Conservation (phyloP, 1,140 invertebrate genomes). For the Drosophila ogumai region DNA sequence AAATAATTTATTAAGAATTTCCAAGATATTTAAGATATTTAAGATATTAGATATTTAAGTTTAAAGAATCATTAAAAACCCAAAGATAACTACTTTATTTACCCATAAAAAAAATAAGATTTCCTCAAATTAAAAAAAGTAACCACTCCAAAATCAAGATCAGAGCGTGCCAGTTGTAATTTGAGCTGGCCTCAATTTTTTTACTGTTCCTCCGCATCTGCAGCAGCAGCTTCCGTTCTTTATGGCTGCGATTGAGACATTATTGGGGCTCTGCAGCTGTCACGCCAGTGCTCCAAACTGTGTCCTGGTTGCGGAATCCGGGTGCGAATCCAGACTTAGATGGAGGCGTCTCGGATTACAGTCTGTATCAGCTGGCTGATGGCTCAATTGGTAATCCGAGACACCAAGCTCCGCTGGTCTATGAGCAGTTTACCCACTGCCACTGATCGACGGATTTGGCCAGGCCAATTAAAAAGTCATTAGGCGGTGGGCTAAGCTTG, state of each 20-base stretch:
- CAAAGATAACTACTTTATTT: not conserved
- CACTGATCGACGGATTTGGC: conserved; percentile 8
- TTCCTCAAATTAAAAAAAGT: conserved; percentile 8
- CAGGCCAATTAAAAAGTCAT: conserved; percentile 78
- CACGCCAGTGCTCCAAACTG: conserved; percentile 1
- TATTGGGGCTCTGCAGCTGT: conserved; percentile 38
- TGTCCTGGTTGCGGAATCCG: conserved; percentile 1
- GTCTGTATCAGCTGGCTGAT: conserved; percentile 39
- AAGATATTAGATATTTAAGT: too few species aligned
- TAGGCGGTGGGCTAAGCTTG: conserved; percentile 43
- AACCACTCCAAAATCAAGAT: conserved; percentile 1
- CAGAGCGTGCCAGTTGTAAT: conserved; percentile 52
- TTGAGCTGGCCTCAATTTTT: conserved; percentile 33
- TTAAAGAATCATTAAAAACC: not conserved
- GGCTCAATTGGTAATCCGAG: conserved; percentile 64
- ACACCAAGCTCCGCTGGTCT: conserved; percentile 47
- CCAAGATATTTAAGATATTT: too few species aligned
- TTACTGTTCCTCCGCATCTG: conserved; percentile 36
- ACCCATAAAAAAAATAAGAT: not conserved
- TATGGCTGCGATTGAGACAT: conserved; percentile 33
- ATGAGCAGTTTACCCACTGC: conserved; percentile 41
- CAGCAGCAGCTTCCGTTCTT: conserved; percentile 34
- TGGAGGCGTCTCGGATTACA: conserved; percentile 59
- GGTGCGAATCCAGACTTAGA: conserved; percentile 69
- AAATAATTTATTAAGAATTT: not conserved